These are phyloP conservation scores for Hedya salicella DNA, from an alignment of 2,888 invertebrate genomes.

Conservation along the genomic window DNA sequence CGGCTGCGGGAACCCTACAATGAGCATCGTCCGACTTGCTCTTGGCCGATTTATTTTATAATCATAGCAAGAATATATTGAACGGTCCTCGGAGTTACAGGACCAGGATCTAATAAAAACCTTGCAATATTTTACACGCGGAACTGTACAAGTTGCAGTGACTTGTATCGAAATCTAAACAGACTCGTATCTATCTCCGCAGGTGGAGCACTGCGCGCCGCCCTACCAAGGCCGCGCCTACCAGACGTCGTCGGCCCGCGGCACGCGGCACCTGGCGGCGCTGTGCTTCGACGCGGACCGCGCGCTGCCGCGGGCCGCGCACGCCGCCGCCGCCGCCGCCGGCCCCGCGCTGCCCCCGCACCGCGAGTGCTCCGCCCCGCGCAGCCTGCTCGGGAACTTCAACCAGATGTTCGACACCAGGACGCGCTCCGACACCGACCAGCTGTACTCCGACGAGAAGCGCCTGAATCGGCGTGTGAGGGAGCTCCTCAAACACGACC, in stretches of 20 bases:
- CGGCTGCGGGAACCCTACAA: too few species aligned
- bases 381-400: conserved; percentile 77
- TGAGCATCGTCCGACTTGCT: too few species aligned
- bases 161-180: too few species aligned
- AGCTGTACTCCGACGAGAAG: conserved; percentile 70
- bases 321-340: conserved; percentile 56
- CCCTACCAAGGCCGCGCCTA: conserved; percentile 76
- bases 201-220: conserved; percentile 68
- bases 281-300: conserved; percentile 74
- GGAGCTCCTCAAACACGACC: conserved; percentile 66
- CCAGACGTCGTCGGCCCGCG: conserved; percentile 52
- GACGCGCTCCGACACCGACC: conserved; percentile 68
- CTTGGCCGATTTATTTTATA: too few species aligned
- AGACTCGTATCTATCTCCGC: too few species aligned
- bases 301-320: conserved; percentile 57
- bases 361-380: conserved; percentile 59
- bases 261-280: conserved; percentile 66
- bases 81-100: too few species aligned
- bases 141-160: too few species aligned
- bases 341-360: conserved; percentile 59
- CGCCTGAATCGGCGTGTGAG: conserved; percentile 64
- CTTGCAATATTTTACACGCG: too few species aligned
- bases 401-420: conserved; percentile 77
- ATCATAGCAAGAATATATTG: too few species aligned
- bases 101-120: too few species aligned